Percentiles rank a stretch among this genome's conserved stretches.
Conservation (phyloP, 2,113 vertebrate genomes). For the Tychaedon coryphoeus region DNA sequence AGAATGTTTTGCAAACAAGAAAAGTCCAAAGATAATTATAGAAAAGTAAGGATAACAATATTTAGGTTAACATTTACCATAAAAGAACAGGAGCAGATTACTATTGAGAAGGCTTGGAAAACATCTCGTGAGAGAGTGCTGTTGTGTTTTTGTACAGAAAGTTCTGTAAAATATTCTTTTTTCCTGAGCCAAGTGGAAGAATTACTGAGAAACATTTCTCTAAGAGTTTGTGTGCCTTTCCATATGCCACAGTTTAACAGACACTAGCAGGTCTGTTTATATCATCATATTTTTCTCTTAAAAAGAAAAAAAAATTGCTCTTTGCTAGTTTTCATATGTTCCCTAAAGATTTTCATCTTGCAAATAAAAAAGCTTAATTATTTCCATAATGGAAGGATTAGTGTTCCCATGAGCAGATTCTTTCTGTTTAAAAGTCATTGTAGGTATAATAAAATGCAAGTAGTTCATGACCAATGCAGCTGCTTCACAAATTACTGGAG, state of each 20-base stretch:
- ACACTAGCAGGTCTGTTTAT: slow-evolving; percentile 13
- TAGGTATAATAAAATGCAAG: slow-evolving; percentile 64
- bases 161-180: background rate
- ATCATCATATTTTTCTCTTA: background rate
- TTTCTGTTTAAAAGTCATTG: slow-evolving; percentile 64
- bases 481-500: slow-evolving; percentile 23
- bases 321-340: slow-evolving; percentile 56
- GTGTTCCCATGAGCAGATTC: slow-evolving; percentile 34
- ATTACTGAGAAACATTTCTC: background rate
- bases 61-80: background rate
- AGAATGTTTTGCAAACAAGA: background rate
- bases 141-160: background rate
- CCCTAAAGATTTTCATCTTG: slow-evolving; percentile 62
- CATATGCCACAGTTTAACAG: slow-evolving; percentile 22
- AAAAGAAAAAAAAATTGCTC: background rate
- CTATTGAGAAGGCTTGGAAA: background rate
- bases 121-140: background rate
- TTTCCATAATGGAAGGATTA: slow-evolving; percentile 70
- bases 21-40: background rate
- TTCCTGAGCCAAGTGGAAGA: slow-evolving; percentile 9
- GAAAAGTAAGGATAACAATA: background rate
- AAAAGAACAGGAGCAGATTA: background rate
- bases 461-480: slow-evolving; percentile 61
- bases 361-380: slow-evolving; percentile 72
- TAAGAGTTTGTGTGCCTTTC: background rate